Conservation (phyloP, 2,888 invertebrate genomes). For the Xestoiulus laeticollis region DNA sequence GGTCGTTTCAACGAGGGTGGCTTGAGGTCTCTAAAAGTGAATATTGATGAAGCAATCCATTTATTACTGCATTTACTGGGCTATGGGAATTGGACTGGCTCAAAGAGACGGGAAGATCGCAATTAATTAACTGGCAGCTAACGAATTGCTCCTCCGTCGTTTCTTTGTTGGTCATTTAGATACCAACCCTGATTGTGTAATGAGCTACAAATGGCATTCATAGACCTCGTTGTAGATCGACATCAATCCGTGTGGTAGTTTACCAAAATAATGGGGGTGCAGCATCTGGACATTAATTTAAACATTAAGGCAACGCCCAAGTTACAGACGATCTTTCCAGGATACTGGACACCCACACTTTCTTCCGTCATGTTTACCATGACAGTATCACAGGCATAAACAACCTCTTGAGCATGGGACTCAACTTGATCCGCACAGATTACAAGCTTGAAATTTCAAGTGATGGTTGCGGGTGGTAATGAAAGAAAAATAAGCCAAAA, state of each 20-base stretch:
- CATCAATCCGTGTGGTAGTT: not conserved
- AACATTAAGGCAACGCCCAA: not conserved
- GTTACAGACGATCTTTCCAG: not conserved
- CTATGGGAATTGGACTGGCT: not conserved
- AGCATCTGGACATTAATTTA: constrained; percentile 13
- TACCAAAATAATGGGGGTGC: not conserved
- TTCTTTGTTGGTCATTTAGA: not conserved
- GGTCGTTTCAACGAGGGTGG: constrained; percentile 7
- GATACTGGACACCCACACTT: not conserved
- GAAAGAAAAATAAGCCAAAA: no score
- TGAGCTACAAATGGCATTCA: constrained; percentile 27
- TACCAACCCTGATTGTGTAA: not conserved
- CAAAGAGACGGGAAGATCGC: not conserved
- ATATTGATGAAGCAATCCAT: constrained; percentile 3
- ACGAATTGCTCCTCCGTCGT: not conserved
- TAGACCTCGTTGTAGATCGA: not conserved
- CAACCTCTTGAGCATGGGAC: not conserved
- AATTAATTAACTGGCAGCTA: constrained; percentile 22
- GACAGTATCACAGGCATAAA: not conserved
- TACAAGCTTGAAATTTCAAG: no score
- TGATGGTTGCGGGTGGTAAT: no score
- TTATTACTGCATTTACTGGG: constrained; percentile 1
- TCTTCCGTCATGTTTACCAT: not conserved
- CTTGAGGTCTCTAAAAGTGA: constrained; percentile 14
- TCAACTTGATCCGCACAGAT: no score